Evolutionary conservation across 1,140 invertebrate genomes (phyloP), one percentile per base, ranked within the genome.

Genomic region (Eubasilissa regina): DNA sequence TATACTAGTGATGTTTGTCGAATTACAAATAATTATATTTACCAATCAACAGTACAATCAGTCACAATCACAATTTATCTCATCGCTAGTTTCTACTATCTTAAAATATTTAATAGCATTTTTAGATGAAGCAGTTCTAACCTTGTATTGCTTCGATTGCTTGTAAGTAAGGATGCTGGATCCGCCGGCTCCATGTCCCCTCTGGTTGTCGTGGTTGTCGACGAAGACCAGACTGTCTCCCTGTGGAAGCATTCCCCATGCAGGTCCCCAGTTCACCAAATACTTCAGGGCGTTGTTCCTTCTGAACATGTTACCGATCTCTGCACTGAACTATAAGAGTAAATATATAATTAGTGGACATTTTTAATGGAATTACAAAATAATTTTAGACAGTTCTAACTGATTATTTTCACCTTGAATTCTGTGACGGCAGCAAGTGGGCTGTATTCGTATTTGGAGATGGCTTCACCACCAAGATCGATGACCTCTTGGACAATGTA

Each of bases 401-500:
- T 13, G 48, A 1, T 56, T 43, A 17, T 44, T 58, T 4, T 78
- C 76, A 80, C 82, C 55, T 83, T 87, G 84, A 96, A 97, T 84
- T 97, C 95, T 0, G 94, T 95, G 8, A 96, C 94, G 11, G 91
- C 87, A 17, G 92, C 94, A 3, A 94, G 86, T 0, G 86, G 80
- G 11, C 91, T 91, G 84, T 96, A 96, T 82, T 95, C 93, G 3
- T 84, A 83, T 53, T 90, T 90, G 13, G 88, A 91, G 73, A 96
- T 87, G 60, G 93, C 92, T 85, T 95, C 95, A 44, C 92, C 89
- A 47, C 94, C 93, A 8, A 91, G 87, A 86, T 97, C 95, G 62
- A 96, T 95, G 6, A 97, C 95, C 88, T 97, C 95, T 84, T 96
- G 94, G 84, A 90, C 94, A 79, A 96, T 90, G 84, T 93, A 94